Base-by-base conservation (phyloP, 2,888 invertebrate genomes). In the Perizoma flavofasciatum region DNA sequence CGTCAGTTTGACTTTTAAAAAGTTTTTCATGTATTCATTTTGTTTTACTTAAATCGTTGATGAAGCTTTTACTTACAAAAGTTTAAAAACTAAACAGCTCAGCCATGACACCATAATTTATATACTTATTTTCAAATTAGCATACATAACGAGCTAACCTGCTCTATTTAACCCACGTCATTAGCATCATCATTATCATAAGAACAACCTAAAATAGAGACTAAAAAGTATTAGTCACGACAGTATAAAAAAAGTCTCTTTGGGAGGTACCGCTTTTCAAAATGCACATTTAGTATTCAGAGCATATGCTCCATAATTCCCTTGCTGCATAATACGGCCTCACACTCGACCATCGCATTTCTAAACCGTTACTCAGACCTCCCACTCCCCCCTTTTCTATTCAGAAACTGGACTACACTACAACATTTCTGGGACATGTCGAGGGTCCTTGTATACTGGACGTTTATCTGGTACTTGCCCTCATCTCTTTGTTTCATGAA, bases 401-500 rank as follows among this genome's bases (percentile, higher is more conserved):
- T 72, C 61, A 64, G 63, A 71, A 64, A 60, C 61, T 67, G 65
- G 68, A 63, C 60, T 49, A 41, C 47, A 33, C 43, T 57, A 64
- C 54, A 59, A 63, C 59, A 55, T 58, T 61, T 65, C 61, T 69
- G 67, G 63, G 66, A 68, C 68, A 71, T 70, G 71, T 65, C 68
- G 62, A 62, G 64, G 89, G 59, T 81, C 89, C 72, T 66, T 69
- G 68, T 77, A 71, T 50, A 61, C 64, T 83, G 84, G 88, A 58
- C 79, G 71, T 74, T 78, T 81, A 83, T 84, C 83, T 83, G 78
- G 80, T 85, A 83, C 86, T 85, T 83, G 85, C 79, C 79, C 82
- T 82, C 85, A 86, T 87, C 85, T 87, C 86, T 89, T 90, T 90
- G 91, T 91, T 90, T 89, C 85, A 88, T 83, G 83, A 88, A 85